These are phyloP conservation scores for Rhabdomys pumilio DNA, from an alignment of 2,797 vertebrate genomes.

Conservation along the genomic window DNA sequence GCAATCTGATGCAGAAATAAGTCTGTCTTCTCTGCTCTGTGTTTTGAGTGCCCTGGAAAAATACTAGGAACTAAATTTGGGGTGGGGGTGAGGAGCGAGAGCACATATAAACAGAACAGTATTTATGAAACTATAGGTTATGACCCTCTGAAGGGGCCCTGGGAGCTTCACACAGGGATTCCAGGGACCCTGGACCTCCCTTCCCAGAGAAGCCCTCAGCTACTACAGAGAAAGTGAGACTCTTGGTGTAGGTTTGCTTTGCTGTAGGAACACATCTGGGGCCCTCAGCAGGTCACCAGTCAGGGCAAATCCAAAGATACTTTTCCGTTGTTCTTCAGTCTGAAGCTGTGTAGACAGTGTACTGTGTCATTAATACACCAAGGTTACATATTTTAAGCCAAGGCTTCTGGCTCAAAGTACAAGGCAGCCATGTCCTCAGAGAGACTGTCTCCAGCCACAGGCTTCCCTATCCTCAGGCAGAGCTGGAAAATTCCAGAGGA, in stretches of 20 bases:
- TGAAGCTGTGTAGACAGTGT: not conserved
- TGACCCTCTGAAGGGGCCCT: conserved; percentile 69
- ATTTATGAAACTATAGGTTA: conserved; percentile 80
- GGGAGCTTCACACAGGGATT: conserved; percentile 72
- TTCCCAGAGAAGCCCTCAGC: conserved; percentile 27
- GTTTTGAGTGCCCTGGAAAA: conserved; percentile 82
- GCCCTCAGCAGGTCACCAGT: not conserved
- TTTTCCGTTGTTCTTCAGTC: not conserved
- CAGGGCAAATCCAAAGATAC: not conserved
- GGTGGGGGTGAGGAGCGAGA: conserved; percentile 74
- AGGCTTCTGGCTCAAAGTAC: not conserved
- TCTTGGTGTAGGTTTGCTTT: not conserved
- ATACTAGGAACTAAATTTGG: conserved; percentile 82
- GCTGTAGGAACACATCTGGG: not conserved
- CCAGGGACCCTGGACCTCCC: conserved; percentile 59
- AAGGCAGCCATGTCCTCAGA: not conserved
- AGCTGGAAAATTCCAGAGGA: not conserved
- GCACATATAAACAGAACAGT: conserved; percentile 76
- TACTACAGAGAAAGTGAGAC: not conserved
- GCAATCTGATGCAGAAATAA: conserved; percentile 72
- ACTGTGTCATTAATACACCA: not conserved
- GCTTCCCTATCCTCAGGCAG: not conserved
- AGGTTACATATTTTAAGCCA: not conserved
- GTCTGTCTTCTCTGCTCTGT: conserved; percentile 52
- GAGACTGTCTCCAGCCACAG: not conserved